phyloP scores from a whole-genome alignment of 2,113 vertebrate species.

The Toxotes chatareus region DNA sequence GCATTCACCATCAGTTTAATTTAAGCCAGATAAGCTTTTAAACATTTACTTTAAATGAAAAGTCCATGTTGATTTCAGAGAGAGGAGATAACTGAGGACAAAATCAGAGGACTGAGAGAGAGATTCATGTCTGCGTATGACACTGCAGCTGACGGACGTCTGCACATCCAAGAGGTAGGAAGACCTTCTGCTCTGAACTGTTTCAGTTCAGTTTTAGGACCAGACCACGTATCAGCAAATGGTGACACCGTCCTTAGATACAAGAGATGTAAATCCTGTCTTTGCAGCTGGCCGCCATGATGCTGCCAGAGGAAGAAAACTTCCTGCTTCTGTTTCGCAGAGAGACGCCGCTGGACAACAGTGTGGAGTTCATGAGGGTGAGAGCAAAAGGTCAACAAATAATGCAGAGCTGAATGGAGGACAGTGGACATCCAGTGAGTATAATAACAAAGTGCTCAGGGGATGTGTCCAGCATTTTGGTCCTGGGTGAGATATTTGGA shows the following conservation, averaged over 20 bases:
- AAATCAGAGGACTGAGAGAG: constrained; percentile 82
- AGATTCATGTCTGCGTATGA: constrained; percentile 71
- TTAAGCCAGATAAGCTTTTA: too few relatives aligned
- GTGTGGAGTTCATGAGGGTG: constrained; percentile 97
- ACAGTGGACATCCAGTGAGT: background rate
- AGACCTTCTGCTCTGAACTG: too few relatives aligned
- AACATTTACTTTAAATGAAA: too few relatives aligned
- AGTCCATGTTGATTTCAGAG: constrained; percentile 42
- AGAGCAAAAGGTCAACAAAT: constrained; percentile 62
- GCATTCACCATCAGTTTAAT: too few relatives aligned
- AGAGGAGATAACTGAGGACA: constrained; percentile 80
- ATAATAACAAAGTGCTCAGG: too few relatives aligned
- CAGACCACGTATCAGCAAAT: too few relatives aligned
- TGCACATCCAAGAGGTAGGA: constrained; percentile 90
- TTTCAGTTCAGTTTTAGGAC: too few relatives aligned
- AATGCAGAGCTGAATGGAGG: too few relatives aligned
- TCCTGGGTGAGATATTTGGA: too few relatives aligned
- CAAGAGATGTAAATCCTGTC: background rate
- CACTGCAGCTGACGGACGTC: constrained; percentile 73
- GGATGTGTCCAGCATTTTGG: too few relatives aligned
- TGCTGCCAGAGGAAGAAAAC: constrained; percentile 92
- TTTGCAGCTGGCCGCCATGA: constrained; percentile 87
- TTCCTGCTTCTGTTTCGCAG: constrained; percentile 92
- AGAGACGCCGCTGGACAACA: constrained; percentile 93
- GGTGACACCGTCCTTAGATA: too few relatives aligned